Evolutionary conservation across 2,888 invertebrate species (phyloP).

Genomic region (Mythimna pallens): DNA sequence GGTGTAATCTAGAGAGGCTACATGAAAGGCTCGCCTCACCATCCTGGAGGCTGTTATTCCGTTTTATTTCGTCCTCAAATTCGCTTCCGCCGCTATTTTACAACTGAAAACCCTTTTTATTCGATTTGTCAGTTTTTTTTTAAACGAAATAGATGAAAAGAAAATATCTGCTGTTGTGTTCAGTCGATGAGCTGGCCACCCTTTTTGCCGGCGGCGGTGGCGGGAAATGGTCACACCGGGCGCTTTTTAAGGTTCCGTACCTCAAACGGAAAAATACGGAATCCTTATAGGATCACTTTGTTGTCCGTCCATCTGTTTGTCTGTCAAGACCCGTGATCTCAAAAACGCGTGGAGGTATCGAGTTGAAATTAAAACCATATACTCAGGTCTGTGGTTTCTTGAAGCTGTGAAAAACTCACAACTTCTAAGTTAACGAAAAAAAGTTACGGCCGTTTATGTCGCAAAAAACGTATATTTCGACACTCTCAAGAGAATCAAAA

Average conservation of each 20-base stretch:
- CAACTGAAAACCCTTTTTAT: slow-evolving; percentile 37
- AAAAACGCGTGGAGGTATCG: too few species aligned
- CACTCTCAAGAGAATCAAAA: too few species aligned
- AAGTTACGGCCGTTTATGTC: too few species aligned
- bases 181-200: slow-evolving; percentile 48
- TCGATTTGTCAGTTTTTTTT: slow-evolving; percentile 45
- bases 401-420: too few species aligned
- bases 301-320: too few species aligned
- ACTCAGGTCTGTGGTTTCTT: too few species aligned
- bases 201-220: slow-evolving; percentile 41
- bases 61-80: slow-evolving; percentile 34
- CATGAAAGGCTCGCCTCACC: slow-evolving; percentile 31
- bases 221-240: slow-evolving; percentile 24
- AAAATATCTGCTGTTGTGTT: slow-evolving; percentile 51
- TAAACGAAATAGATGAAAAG: slow-evolving; percentile 46
- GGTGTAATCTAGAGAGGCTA: slow-evolving; percentile 40
- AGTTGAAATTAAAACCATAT: too few species aligned
- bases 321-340: too few species aligned
- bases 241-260: neutral
- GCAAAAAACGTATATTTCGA: too few species aligned
- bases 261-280: too few species aligned
- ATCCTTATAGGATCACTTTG: too few species aligned
- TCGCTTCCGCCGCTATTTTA: slow-evolving; percentile 19
- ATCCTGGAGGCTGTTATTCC: slow-evolving; percentile 38
- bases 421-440: too few species aligned